A percentile compares a stretch with the other conserved stretches of the same genome.
phyloP scores from a whole-genome alignment of 2,797 vertebrate species.

The Malurus leucopterus region DNA sequence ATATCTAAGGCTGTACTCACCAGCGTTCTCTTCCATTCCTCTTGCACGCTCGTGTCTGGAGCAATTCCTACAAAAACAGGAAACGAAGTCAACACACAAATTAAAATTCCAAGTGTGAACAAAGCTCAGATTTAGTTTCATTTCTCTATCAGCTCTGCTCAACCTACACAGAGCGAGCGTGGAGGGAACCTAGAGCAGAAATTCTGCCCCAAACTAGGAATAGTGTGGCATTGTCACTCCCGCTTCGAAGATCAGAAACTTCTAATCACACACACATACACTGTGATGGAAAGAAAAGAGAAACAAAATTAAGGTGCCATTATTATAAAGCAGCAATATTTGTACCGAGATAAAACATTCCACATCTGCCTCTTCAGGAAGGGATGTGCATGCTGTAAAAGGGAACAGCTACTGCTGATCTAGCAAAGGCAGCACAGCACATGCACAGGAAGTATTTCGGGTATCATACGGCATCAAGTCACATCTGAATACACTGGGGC shows the following conservation, averaged over 20 bases:
- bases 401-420: not conserved
- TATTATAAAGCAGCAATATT: not conserved
- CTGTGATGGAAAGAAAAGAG: not conserved
- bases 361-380: not conserved
- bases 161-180: not conserved
- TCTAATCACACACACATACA: not conserved
- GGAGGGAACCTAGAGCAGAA: not conserved
- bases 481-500: not conserved
- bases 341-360: not conserved
- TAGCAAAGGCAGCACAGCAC: not conserved
- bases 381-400: not conserved
- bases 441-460: not conserved
- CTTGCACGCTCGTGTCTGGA: not conserved
- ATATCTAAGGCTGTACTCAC: not conserved
- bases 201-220: not conserved
- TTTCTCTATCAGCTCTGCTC: not conserved
- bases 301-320: not conserved
- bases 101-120: not conserved
- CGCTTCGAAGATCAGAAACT: not conserved
- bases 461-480: not conserved
- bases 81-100: not conserved
- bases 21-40: conserved; percentile 43
- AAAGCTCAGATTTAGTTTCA: not conserved
- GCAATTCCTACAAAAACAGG: conserved; percentile 19
- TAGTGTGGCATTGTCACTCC: not conserved